A percentile compares a stretch with the other conserved stretches of the same genome.
These are phyloP conservation scores for Sylvilagus bachmani DNA, from an alignment of 2,113 vertebrate genomes.

Conservation along the genomic window DNA sequence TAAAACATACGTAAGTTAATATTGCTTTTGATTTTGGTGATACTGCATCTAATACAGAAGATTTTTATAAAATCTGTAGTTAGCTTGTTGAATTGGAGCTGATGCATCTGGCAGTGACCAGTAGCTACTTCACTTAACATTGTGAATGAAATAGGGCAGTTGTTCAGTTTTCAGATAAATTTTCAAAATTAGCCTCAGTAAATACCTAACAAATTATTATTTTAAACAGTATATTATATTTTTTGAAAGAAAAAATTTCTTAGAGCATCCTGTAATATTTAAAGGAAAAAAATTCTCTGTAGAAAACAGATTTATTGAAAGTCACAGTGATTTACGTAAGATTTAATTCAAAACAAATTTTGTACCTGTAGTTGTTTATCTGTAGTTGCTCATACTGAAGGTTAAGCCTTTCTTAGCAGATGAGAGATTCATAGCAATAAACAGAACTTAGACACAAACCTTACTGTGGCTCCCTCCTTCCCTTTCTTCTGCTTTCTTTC, in stretches of 20 bases:
- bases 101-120: background rate
- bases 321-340: constrained; percentile 39
- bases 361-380: constrained; percentile 15
- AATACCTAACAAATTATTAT: background rate
- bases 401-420: constrained; percentile 6
- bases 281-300: constrained; percentile 35
- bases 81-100: constrained; percentile 33
- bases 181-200: constrained; percentile 31
- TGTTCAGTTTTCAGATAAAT: background rate
- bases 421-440: background rate
- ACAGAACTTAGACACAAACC: background rate
- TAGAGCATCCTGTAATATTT: constrained; percentile 16
- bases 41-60: background rate
- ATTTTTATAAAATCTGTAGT: constrained; percentile 32
- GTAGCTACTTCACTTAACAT: constrained; percentile 20
- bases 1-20: constrained; percentile 13
- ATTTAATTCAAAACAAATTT: constrained; percentile 50
- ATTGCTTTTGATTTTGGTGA: constrained; percentile 23
- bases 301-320: constrained; percentile 34
- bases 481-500: background rate
- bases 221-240: constrained; percentile 3
- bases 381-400: background rate
- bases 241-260: constrained; percentile 29
- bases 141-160: background rate
- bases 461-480: background rate